Base-by-base conservation (phyloP, 1,140 invertebrate species). In the Aphaenogaster rudis region DNA sequence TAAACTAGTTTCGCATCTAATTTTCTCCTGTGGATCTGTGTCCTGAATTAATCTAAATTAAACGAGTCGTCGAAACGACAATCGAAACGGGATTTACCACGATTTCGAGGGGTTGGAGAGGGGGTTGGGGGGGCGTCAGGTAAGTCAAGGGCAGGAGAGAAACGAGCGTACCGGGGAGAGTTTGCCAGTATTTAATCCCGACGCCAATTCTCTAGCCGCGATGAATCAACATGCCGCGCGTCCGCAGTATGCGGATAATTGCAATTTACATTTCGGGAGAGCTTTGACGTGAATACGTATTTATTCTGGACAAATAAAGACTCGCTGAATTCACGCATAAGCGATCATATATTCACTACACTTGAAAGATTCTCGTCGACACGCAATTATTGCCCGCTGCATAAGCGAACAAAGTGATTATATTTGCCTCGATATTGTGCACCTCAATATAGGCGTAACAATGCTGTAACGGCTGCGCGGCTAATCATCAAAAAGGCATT, bases 31-130 rank as follows among this genome's bases (percentile, higher is more conserved):
- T 28, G 36, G 61, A 63, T 61, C 48, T 33, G 69, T 81, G 69
- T 78, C 84, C 76, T 36, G 91, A 91, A 93, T 93, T 94, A 93
- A 93, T 93, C 90, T 92, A 92, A 93, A 94, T 93, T 93, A 94
- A 93, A 76, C 33, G 92, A 86, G 78, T 61, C 59, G 15, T 21
- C 50, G 72, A 45, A 5, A 48, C 59, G 69, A 87, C 39, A 42
- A 59, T 52, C 45, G 33, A 52, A 21, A 45, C 4, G 13, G 39
- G 17, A 71, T 45, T 45, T 21, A 81, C 67, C 17, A 39, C n/a
- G 7, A 28, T 17, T 71, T 71, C 6, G 4, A 9, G 15, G 3
- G 9, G 13, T 8, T 9, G 33, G 5, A 17, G 33, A 17, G 3
- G 9, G 17, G 5, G 28, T 21, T 21, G 6, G n/a, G 59, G 3